phyloP scores from a whole-genome alignment of 2,797 vertebrate species.

The Hippoglossus hippoglossus region DNA sequence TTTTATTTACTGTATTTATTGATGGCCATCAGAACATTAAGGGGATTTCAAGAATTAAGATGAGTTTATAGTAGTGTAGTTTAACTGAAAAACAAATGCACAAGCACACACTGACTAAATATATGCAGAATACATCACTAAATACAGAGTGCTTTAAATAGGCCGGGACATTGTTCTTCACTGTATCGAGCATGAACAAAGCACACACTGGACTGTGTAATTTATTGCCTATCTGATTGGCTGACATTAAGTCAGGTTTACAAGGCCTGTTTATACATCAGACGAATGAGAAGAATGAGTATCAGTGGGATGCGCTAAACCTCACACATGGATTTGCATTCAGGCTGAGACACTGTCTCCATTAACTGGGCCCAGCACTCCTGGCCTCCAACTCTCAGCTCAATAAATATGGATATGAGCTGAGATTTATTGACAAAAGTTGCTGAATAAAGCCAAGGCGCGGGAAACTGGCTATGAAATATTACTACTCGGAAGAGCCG shows the following conservation, averaged over 20 bases:
- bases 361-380: conserved; percentile 70
- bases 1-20: no score
- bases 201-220: conserved; percentile 19
- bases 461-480: conserved; percentile 82
- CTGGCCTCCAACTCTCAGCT: conserved; percentile 73
- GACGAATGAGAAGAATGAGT: conserved; percentile 48
- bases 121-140: no score
- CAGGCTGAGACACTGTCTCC: conserved; percentile 69
- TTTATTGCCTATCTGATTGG: conserved; percentile 46
- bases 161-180: conserved; percentile 33
- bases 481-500: conserved; percentile 65
- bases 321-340: conserved; percentile 73
- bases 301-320: conserved; percentile 60
- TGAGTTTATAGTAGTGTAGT: no score
- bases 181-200: conserved; percentile 1
- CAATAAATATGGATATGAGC: conserved; percentile 86
- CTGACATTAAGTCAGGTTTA: conserved; percentile 70
- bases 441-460: conserved; percentile 72
- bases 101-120: neutral
- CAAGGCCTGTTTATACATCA: conserved; percentile 44
- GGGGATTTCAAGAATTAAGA: no score
- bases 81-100: conserved; percentile 16
- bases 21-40: no score
- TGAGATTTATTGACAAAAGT: conserved; percentile 82
- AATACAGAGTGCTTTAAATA: conserved; percentile 10